phyloP scores from a whole-genome alignment of 2,888 invertebrate species.

The Mystacides longicornis region DNA sequence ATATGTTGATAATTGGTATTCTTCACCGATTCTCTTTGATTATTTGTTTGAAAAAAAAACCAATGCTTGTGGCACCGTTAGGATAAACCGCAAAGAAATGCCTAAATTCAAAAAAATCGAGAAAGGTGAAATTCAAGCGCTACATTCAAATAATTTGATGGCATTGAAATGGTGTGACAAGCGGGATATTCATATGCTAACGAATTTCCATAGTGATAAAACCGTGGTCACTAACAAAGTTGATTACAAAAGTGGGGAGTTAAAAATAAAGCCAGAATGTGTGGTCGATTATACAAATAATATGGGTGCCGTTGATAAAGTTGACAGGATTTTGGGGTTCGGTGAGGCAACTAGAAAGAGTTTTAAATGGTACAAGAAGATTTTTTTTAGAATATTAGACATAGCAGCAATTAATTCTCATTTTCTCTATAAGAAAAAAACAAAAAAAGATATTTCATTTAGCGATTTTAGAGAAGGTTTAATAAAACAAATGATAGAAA shows the following conservation, averaged over 20 bases:
- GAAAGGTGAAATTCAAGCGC: background rate
- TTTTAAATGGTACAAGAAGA: slow-evolving; percentile 3
- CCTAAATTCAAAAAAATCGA: slow-evolving; percentile 7
- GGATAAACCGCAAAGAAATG: slow-evolving; percentile 5
- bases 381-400: background rate
- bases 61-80: slow-evolving; percentile 7
- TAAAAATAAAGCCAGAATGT: background rate
- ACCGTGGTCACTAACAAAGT: background rate
- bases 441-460: too few species aligned
- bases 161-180: slow-evolving; percentile 3
- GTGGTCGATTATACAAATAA: background rate
- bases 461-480: too few species aligned
- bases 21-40: slow-evolving; percentile 7
- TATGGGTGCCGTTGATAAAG: background rate
- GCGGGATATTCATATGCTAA: slow-evolving; percentile 1
- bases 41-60: slow-evolving; percentile 4
- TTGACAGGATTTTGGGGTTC: background rate
- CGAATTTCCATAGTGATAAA: background rate
- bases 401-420: too few species aligned
- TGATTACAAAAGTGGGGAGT: background rate
- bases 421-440: too few species aligned
- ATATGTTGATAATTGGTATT: slow-evolving; percentile 11
- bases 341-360: background rate
- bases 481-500: too few species aligned
- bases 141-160: background rate